Evolutionary conservation across 2,797 vertebrate species (phyloP), one percentile per base, ranked within the genome.

Genomic region (Lagocephalus sceleratus): DNA sequence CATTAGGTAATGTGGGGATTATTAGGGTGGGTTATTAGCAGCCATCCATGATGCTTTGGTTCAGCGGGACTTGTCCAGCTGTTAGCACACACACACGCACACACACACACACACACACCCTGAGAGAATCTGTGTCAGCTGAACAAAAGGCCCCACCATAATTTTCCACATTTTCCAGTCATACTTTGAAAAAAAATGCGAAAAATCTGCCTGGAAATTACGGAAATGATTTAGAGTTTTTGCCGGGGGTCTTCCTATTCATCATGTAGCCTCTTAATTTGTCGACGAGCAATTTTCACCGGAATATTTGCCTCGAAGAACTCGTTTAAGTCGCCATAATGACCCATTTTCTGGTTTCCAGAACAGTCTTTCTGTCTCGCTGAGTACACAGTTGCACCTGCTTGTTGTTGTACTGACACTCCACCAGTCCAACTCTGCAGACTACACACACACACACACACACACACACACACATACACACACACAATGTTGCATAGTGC

Each of bases 1-100:
- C 80, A 76, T 88, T 82, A 83, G 76, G 77, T 67, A 83, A 86
- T 76, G 71, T 73, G 54, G 50, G 74, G 68, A 80, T 87, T 83
- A 89, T 88, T 89, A 89, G 82, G 86, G 68, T 82, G 79, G 81
- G 79, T 85, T 88, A 86, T 88, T 87, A 88, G 80, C 79, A 81
- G 76, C 79, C 84, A 83, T 85, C 79, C 86, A 69, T 82, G 77
- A 51, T 68, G 75, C 53, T 77, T 48, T 70, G 83, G 85, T 88
- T 86, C 82, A 86, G 65, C 68, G 77, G 75, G 73, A 70, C 71
- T 61, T 54, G 79, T 53, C 71, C 85, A 86, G 76, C 84, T 90
- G 84, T 83, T 69, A 60, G 78, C 77, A 76, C 64, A 60, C 75
- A 64, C 64, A 64, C 51, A 51, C 48, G 73, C 63, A 55, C 71